Conservation (phyloP, 2,888 invertebrate species). For the Sinhomidia bicolor region DNA sequence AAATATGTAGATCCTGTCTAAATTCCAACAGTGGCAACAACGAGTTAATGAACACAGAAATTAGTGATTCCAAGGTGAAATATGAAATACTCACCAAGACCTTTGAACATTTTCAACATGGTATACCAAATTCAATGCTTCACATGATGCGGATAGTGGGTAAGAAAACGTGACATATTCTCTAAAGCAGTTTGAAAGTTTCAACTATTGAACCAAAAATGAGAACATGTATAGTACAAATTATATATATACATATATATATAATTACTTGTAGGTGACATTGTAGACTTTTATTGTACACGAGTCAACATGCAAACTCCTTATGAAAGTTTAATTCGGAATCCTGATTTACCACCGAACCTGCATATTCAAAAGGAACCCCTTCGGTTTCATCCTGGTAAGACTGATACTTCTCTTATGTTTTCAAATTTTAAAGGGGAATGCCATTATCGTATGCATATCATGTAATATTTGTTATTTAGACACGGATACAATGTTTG, state of each 20-base stretch:
- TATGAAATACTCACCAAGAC: constrained; percentile 88
- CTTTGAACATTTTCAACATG: constrained; percentile 87
- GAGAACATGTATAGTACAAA: too few species aligned
- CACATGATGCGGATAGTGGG: constrained; percentile 87
- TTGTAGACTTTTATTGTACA: constrained; percentile 88
- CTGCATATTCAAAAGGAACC: constrained; percentile 92
- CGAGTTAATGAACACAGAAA: constrained; percentile 73
- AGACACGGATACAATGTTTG: constrained; percentile 88
- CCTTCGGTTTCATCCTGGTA: constrained; percentile 91
- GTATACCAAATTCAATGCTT: constrained; percentile 92
- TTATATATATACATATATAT: constrained; percentile 7
- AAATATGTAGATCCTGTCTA: constrained; percentile 84
- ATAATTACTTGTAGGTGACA: constrained; percentile 85
- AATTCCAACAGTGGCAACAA: constrained; percentile 74
- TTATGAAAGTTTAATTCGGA: constrained; percentile 87
- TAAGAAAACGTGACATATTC: constrained; percentile 49
- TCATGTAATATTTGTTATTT: too few species aligned
- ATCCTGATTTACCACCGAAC: constrained; percentile 90
- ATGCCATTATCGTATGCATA: too few species aligned
- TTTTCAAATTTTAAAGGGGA: too few species aligned
- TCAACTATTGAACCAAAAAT: too few species aligned
- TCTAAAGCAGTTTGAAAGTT: neutral
- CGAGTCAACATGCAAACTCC: constrained; percentile 88
- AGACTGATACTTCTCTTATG: too few species aligned
- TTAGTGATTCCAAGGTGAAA: constrained; percentile 83